phyloP scores from a whole-genome alignment of 2,888 invertebrate species.

The Tineola bisselliella region DNA sequence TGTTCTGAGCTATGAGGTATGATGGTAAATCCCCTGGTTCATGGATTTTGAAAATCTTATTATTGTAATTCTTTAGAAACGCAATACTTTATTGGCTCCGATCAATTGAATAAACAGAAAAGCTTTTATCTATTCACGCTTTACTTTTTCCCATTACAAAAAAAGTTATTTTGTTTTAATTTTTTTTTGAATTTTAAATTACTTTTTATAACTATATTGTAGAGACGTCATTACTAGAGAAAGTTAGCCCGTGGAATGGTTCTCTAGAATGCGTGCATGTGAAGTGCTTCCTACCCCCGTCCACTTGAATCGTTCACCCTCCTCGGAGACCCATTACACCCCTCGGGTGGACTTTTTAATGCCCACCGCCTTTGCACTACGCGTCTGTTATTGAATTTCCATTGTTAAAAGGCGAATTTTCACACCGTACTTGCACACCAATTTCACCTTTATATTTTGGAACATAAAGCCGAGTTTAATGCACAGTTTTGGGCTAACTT shows the following conservation, averaged over 20 bases:
- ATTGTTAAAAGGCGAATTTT: conserved; percentile 46
- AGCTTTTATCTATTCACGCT: no score
- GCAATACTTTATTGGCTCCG: no score
- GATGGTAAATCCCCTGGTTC: no score
- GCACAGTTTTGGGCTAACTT: neutral
- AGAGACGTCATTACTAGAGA: neutral
- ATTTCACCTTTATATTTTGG: conserved; percentile 18
- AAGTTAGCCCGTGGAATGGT: conserved; percentile 33
- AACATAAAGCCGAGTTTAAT: neutral
- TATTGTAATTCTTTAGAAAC: no score
- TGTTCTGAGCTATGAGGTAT: no score
- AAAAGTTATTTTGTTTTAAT: no score
- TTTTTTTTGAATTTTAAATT: no score
- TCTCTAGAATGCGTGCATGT: conserved; percentile 32
- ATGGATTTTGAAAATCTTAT: no score
- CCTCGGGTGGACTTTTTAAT: conserved; percentile 46
- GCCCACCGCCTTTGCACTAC: conserved; percentile 37
- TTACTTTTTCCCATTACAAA: no score
- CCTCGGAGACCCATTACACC: conserved; percentile 21
- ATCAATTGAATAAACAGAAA: no score
- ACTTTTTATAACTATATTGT: no score
- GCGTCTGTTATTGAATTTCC: conserved; percentile 31
- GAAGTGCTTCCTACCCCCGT: conserved; percentile 28
- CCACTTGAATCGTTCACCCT: conserved; percentile 17
- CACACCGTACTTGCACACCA: conserved; percentile 20